A percentile compares a stretch with the other conserved stretches of the same genome.
phyloP scores from a whole-genome alignment of 2,797 vertebrate genomes.

The Pseudotriccus pelzelni region DNA sequence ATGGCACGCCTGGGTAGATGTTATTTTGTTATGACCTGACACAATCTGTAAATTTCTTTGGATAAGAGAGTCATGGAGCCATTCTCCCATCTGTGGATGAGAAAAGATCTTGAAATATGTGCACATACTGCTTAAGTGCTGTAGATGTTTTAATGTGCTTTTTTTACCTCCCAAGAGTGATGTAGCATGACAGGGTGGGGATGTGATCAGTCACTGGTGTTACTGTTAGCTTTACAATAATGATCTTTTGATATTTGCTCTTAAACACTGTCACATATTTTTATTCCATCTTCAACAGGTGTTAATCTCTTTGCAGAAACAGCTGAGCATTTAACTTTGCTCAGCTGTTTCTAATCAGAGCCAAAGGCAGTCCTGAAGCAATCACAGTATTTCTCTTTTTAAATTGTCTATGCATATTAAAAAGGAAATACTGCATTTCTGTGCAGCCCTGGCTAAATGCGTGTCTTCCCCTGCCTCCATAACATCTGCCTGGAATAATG shows the following conservation, averaged over 20 bases:
- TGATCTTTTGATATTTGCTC: constrained; percentile 53
- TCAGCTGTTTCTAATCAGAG: constrained; percentile 66
- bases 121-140: not conserved
- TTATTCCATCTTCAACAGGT: constrained; percentile 63
- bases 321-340: constrained; percentile 50
- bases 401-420: constrained; percentile 56
- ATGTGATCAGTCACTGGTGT: not conserved
- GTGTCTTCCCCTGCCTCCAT: not conserved
- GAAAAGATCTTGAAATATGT: not conserved
- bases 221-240: constrained; percentile 37
- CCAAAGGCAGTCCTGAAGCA: constrained; percentile 52
- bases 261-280: constrained; percentile 38
- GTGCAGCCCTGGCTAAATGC: not conserved
- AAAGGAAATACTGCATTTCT: constrained; percentile 34
- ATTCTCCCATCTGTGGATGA: not conserved
- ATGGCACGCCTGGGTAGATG: not conserved
- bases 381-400: constrained; percentile 8
- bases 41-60: not conserved
- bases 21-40: not conserved
- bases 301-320: constrained; percentile 62
- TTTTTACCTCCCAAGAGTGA: not conserved
- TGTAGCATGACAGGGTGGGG: not conserved
- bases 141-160: not conserved
- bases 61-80: not conserved
- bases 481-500: not conserved